Conservation (phyloP, 2,113 vertebrate genomes). For the Acrocephalus kingi region DNA sequence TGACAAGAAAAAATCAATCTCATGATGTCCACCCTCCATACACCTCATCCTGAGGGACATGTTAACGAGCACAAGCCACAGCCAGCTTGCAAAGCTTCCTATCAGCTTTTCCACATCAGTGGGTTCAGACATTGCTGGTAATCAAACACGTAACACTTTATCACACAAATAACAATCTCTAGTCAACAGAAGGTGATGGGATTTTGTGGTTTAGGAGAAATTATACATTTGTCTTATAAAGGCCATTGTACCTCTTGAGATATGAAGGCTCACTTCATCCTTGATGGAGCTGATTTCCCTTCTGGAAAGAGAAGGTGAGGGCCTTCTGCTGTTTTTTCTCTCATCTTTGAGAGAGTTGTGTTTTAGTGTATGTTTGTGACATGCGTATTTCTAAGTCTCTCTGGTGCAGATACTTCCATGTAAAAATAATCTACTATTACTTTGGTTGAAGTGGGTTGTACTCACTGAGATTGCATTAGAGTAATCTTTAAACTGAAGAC, state of each 20-base stretch:
- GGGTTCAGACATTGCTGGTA: background rate
- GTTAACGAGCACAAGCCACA: background rate
- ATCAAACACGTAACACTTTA: background rate
- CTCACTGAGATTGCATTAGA: background rate
- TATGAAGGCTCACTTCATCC: background rate
- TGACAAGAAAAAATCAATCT: background rate
- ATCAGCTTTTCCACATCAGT: background rate
- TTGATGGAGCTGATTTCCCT: background rate
- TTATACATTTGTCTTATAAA: background rate
- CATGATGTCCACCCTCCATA: background rate
- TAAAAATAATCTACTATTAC: background rate
- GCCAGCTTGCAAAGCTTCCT: background rate
- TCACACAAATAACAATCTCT: background rate
- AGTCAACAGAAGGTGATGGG: background rate
- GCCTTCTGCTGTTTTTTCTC: background rate
- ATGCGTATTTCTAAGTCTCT: background rate
- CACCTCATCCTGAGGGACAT: background rate
- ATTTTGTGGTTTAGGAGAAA: background rate
- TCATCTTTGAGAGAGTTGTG: background rate
- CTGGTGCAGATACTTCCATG: background rate
- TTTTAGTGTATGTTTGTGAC: background rate
- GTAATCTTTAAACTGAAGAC: background rate
- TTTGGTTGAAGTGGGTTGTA: background rate
- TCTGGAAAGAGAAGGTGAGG: background rate
- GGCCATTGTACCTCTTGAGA: background rate